A percentile compares a stretch with the other conserved stretches of the same genome.
These are phyloP conservation scores for Leuctra nigra DNA, from an alignment of 2,888 invertebrate genomes.

Conservation along the genomic window DNA sequence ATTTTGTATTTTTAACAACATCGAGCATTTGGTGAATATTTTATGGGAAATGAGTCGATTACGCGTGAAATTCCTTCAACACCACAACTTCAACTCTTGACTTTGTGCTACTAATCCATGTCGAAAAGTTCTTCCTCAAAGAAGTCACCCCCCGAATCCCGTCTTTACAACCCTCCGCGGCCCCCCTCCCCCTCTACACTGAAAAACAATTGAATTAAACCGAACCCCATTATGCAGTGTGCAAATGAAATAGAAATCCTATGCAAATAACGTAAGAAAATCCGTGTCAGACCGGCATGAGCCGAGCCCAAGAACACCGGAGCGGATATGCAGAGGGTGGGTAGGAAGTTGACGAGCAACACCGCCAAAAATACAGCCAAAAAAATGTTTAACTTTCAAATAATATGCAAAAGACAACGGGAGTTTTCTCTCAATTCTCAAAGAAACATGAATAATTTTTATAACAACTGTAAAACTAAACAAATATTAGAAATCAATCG, in stretches of 20 bases:
- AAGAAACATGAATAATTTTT: too few species aligned
- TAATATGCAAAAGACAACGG: too few species aligned
- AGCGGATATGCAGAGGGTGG: constrained; percentile 3
- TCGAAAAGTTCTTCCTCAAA: neutral
- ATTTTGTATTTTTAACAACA: too few species aligned
- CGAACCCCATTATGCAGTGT: constrained; percentile 45
- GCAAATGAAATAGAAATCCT: constrained; percentile 50
- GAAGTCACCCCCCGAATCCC: constrained; percentile 1
- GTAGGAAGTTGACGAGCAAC: neutral
- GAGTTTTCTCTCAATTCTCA: too few species aligned
- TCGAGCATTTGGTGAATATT: too few species aligned
- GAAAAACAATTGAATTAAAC: constrained; percentile 47
- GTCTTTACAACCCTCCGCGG: constrained; percentile 19
- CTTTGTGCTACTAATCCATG: neutral
- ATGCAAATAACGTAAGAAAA: constrained; percentile 41
- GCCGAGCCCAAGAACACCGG: neutral
- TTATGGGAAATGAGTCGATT: too few species aligned
- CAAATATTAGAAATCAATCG: too few species aligned
- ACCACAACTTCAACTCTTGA: neutral
- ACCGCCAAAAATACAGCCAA: neutral
- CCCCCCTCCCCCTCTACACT: constrained; percentile 19
- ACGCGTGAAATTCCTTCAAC: too few species aligned
- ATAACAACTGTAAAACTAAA: too few species aligned
- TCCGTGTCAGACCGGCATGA: constrained; percentile 20
- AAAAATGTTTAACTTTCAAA: too few species aligned